Percentiles rank a stretch among this genome's conserved stretches.
Evolutionary conservation across 2,797 vertebrate genomes (phyloP).

Genomic region (Pipistrellus nathusii): DNA sequence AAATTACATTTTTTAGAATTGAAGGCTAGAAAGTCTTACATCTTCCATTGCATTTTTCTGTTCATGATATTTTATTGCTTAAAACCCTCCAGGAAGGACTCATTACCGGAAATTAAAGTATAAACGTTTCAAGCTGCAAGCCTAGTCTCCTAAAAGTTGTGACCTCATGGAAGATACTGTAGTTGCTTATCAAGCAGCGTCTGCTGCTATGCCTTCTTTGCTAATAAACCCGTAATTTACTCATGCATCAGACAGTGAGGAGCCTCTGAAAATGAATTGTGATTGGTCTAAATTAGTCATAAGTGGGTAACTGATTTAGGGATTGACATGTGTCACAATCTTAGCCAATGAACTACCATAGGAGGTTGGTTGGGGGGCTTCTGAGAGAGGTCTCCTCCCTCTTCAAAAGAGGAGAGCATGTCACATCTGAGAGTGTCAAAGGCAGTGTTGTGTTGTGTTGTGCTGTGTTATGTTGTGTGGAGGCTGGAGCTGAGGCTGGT

Average conservation of each 20-base stretch:
- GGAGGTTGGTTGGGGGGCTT: neutral
- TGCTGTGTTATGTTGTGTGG: too few relatives aligned
- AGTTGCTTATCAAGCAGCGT: neutral
- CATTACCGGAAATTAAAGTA: neutral
- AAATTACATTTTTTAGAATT: conserved; percentile 10
- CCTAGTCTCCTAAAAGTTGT: neutral
- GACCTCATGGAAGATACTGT: neutral
- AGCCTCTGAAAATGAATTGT: neutral
- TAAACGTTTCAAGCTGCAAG: neutral
- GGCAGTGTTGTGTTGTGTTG: neutral
- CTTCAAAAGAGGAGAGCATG: neutral
- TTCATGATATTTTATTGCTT: neutral
- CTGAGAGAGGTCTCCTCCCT: neutral
- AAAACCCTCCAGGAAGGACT: neutral
- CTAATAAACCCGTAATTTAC: conserved; percentile 13
- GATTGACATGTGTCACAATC: neutral
- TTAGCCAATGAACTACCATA: neutral
- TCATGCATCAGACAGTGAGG: neutral
- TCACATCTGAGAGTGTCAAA: neutral
- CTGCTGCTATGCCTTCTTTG: neutral
- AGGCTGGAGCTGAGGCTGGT: too few relatives aligned
- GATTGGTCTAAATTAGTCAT: neutral
- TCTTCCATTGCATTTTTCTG: conserved; percentile 1
- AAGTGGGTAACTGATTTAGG: neutral
- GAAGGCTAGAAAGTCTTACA: neutral